phyloP scores from a whole-genome alignment of 2,888 invertebrate genomes.

The Agapostemon virescens region DNA sequence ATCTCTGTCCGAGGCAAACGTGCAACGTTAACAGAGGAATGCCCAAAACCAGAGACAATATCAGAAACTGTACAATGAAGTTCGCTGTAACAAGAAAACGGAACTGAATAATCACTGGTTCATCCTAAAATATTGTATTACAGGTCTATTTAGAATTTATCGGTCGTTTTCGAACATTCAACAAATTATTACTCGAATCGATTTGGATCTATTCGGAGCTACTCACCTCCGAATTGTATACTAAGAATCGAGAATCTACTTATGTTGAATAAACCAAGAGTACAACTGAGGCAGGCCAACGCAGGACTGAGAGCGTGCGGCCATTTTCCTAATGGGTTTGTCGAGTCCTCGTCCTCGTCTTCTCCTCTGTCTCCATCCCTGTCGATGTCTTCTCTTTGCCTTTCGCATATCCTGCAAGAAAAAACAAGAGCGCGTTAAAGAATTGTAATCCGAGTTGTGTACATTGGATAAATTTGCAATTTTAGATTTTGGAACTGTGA shows the following conservation, averaged over 20 bases:
- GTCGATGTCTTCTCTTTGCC: constrained; percentile 79
- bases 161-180: background rate
- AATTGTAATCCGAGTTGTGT: background rate
- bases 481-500: background rate
- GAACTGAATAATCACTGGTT: background rate
- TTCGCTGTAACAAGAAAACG: constrained; percentile 83
- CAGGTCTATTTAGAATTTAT: background rate
- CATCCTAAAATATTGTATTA: background rate
- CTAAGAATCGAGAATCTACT: constrained; percentile 93
- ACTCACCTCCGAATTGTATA: constrained; percentile 90
- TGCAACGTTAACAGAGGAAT: constrained; percentile 93
- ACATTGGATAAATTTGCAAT: background rate
- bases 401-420: constrained; percentile 81
- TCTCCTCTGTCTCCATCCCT: constrained; percentile 78
- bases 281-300: constrained; percentile 91
- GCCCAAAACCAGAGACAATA: constrained; percentile 90
- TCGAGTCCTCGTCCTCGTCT: constrained; percentile 79
- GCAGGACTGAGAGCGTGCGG: constrained; percentile 89
- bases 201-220: no score
- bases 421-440: background rate
- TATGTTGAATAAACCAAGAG: constrained; percentile 93
- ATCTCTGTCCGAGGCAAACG: constrained; percentile 91
- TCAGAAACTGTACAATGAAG: constrained; percentile 93
- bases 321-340: constrained; percentile 84
- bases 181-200: no score